phyloP scores from a whole-genome alignment of 2,888 invertebrate genomes.

The Nineta flava region DNA sequence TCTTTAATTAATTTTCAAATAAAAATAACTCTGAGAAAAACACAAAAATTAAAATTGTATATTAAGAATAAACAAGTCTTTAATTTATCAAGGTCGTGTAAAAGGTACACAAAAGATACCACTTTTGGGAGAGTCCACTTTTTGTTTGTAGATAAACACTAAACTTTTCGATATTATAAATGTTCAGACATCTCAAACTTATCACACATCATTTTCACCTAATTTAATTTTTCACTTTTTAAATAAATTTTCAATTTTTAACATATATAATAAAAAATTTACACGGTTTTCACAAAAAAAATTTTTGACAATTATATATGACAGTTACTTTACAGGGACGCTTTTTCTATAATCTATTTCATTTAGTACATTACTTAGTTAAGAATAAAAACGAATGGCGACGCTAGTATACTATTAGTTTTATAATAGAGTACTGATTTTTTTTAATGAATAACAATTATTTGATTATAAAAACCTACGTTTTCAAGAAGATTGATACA shows the following conservation, averaged over 20 bases:
- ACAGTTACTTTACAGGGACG: background rate
- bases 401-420: too few species aligned
- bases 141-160: constrained; percentile 9
- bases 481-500: too few species aligned
- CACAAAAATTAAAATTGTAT: background rate
- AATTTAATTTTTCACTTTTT: background rate
- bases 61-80: constrained; percentile 1
- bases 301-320: background rate
- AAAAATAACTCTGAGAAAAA: too few species aligned
- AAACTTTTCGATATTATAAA: background rate
- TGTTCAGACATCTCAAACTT: constrained; percentile 3
- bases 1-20: too few species aligned
- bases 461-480: too few species aligned
- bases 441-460: too few species aligned
- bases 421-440: too few species aligned
- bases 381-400: too few species aligned
- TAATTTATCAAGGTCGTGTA: background rate
- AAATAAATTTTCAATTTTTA: background rate
- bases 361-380: too few species aligned
- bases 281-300: background rate
- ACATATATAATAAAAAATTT: background rate
- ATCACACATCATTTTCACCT: constrained; percentile 5
- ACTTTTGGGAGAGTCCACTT: constrained; percentile 26
- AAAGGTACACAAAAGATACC: constrained; percentile 13
- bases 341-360: background rate